Percentiles rank a stretch among this genome's conserved stretches.
Evolutionary conservation across 2,888 invertebrate genomes (phyloP).

Genomic region (Macrophya alboannulata): DNA sequence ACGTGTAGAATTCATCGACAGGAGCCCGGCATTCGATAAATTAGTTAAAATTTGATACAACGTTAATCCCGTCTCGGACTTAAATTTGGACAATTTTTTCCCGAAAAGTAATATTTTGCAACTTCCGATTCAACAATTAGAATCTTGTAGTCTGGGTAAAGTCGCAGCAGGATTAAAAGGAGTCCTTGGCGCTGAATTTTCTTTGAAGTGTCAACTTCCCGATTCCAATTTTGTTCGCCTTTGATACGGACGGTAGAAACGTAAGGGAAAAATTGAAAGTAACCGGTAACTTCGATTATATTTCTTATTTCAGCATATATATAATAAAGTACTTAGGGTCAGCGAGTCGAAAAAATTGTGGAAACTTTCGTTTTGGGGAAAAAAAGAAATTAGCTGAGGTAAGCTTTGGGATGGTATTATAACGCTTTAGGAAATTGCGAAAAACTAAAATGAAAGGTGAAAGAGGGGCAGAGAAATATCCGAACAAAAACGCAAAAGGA

Average conservation of each 20-base stretch:
- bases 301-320: neutral
- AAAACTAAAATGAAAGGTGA: neutral
- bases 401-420: neutral
- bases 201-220: neutral
- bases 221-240: neutral
- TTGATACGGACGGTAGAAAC: neutral
- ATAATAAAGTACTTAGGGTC: neutral
- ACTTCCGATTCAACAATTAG: constrained; percentile 8
- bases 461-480: neutral
- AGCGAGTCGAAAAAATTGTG: neutral
- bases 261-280: neutral
- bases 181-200: neutral
- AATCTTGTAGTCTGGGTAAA: neutral
- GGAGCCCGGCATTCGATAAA: neutral
- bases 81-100: neutral
- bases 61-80: neutral
- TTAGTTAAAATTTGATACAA: neutral
- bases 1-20: neutral
- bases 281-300: neutral
- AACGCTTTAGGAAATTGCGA: neutral
- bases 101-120: neutral
- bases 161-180: neutral
- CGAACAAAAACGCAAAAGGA: neutral
- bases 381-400: neutral
- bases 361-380: neutral